Evolutionary conservation across 2,113 vertebrate genomes (phyloP).

Genomic region (Labeo catla): DNA sequence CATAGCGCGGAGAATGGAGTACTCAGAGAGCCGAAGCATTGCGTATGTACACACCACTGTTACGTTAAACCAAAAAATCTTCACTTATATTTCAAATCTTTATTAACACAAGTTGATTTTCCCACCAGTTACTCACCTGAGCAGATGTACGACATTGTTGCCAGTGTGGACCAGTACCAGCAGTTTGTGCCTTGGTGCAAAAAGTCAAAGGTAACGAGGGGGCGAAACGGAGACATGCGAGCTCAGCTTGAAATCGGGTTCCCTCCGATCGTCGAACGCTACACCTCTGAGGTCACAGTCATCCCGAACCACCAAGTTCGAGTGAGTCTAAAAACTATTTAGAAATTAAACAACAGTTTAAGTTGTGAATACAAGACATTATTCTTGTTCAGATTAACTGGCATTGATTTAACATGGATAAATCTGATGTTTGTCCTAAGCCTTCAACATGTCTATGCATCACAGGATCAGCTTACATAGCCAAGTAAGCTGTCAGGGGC

Average conservation of each 20-base stretch:
- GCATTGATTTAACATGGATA: not conserved
- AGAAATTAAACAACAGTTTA: not conserved
- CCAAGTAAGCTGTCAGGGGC: not conserved
- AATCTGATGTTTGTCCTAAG: not conserved
- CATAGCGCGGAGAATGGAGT: slow-evolving; percentile 70
- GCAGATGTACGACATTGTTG: slow-evolving; percentile 79
- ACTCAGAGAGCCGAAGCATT: slow-evolving; percentile 70
- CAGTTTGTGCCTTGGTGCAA: slow-evolving; percentile 83
- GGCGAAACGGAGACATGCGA: slow-evolving; percentile 40
- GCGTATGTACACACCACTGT: slow-evolving; percentile 62
- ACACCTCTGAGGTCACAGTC: slow-evolving; percentile 74
- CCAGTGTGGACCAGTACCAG: slow-evolving; percentile 73
- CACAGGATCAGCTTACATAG: not conserved
- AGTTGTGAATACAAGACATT: not conserved
- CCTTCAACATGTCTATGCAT: not conserved
- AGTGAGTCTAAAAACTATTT: slow-evolving; percentile 63
- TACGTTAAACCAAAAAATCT: not conserved
- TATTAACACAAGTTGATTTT: not conserved
- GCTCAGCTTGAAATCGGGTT: slow-evolving; percentile 80
- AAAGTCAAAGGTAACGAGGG: slow-evolving; percentile 67
- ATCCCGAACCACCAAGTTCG: slow-evolving; percentile 74
- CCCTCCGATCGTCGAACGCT: slow-evolving; percentile 75
- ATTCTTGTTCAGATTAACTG: not conserved
- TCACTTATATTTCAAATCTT: not conserved
- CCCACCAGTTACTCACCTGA: slow-evolving; percentile 71